These are phyloP conservation scores for Crocidura indochinensis DNA, from an alignment of 2,797 vertebrate species.

Conservation along the genomic window DNA sequence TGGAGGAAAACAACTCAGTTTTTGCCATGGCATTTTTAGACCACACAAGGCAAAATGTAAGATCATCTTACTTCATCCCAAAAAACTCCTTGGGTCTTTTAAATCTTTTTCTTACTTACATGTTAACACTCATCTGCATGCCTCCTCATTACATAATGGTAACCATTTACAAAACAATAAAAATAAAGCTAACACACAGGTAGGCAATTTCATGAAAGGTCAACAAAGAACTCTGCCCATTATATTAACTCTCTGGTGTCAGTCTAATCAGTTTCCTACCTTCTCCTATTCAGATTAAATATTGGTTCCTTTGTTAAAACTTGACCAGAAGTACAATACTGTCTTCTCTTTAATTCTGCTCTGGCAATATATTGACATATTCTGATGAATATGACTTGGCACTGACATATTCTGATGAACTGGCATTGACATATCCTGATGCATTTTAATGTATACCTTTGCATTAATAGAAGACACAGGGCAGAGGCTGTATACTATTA, in stretches of 20 bases:
- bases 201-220: not conserved
- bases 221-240: not conserved
- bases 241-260: not conserved
- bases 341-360: not conserved
- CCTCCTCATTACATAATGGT: not conserved
- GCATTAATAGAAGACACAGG: constrained; percentile 3
- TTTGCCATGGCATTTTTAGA: not conserved
- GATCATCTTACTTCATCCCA: not conserved
- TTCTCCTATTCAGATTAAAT: not conserved
- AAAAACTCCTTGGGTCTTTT: not conserved
- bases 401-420: constrained; percentile 26
- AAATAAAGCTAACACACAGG: not conserved
- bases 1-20: not conserved
- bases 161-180: not conserved
- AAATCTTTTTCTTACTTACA: not conserved
- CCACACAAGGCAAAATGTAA: not conserved
- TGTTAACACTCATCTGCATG: not conserved
- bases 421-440: constrained; percentile 17
- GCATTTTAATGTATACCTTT: not conserved
- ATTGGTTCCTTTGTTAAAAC: not conserved
- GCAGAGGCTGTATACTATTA: not conserved
- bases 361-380: not conserved
- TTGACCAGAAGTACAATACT: not conserved
- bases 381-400: not conserved
- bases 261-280: not conserved